Conservation (phyloP, 1,140 invertebrate species). For the Cardiocondyla obscurior region DNA sequence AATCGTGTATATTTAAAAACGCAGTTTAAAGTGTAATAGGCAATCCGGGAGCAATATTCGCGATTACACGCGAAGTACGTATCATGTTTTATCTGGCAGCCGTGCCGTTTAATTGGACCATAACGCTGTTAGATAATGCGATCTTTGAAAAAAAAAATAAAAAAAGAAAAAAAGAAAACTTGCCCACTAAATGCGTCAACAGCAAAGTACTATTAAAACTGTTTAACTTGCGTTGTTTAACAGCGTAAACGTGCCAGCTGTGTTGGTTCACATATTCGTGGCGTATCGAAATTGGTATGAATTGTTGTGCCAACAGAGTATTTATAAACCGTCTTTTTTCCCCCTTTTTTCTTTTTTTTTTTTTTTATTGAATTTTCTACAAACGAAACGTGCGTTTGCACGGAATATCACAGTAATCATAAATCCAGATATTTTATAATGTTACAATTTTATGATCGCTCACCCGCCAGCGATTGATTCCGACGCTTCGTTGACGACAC, state of each 20-base stretch:
- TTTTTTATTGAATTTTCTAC: conserved; percentile 15
- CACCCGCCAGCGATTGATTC: conserved; percentile 5
- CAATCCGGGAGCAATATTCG: conserved; percentile 41
- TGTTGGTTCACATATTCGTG: not conserved
- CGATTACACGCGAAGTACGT: conserved; percentile 50
- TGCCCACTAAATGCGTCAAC: not conserved
- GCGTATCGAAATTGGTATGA: conserved; percentile 11
- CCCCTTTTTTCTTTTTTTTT: not conserved
- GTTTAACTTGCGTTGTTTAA: conserved; percentile 28
- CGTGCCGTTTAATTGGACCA: conserved; percentile 37
- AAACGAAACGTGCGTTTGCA: not conserved
- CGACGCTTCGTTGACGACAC: not conserved
- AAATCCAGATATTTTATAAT: conserved; percentile 35
- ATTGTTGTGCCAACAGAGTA: not conserved
- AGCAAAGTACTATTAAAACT: not conserved
- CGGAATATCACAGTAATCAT: not conserved
- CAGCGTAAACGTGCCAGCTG: not conserved
- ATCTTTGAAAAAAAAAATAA: conserved; percentile 30
- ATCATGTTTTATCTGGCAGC: not conserved
- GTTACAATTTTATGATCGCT: conserved; percentile 13
- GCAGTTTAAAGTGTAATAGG: conserved; percentile 44
- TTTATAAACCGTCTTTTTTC: conserved; percentile 15
- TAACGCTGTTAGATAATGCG: conserved; percentile 5
- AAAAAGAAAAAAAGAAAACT: conserved; percentile 38
- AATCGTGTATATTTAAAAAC: conserved; percentile 20